Percentiles rank a stretch among this genome's conserved stretches.
Evolutionary conservation across 2,797 vertebrate species (phyloP).

Genomic region (Alca torda): DNA sequence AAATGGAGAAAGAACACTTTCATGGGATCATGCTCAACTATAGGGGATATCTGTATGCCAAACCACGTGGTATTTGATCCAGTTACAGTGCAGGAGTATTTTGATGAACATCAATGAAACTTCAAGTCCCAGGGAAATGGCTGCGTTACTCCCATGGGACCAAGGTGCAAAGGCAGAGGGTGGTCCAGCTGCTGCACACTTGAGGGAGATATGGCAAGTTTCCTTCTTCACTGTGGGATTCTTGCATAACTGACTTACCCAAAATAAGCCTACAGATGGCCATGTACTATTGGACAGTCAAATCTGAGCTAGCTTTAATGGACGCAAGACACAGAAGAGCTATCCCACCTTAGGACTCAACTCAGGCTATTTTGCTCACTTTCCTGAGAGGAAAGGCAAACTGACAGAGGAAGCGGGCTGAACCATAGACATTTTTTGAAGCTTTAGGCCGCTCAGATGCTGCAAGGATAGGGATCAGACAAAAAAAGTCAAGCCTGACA

Average conservation of each 20-base stretch:
- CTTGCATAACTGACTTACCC: neutral
- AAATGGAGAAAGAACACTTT: neutral
- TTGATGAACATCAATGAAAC: neutral
- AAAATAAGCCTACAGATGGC: neutral
- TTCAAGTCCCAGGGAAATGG: neutral
- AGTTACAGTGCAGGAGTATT: neutral
- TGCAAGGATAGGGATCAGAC: neutral
- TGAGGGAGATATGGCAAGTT: neutral
- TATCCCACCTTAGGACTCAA: neutral
- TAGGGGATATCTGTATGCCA: rapidly evolving
- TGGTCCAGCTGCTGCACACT: neutral
- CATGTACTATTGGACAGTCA: neutral
- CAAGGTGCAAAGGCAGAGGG: neutral
- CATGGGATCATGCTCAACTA: neutral
- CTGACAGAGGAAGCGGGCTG: neutral
- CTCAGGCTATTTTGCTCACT: neutral
- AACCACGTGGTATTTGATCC: neutral
- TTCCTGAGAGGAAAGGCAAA: neutral
- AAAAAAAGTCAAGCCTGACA: neutral
- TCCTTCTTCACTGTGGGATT: neutral
- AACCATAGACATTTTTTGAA: neutral
- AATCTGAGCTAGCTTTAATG: neutral
- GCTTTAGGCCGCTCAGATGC: neutral
- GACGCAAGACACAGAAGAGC: neutral
- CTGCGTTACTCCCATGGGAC: neutral